Percentiles rank a stretch among this genome's conserved stretches.
phyloP scores from a whole-genome alignment of 2,113 vertebrate genomes.

The Lutjanus erythropterus region DNA sequence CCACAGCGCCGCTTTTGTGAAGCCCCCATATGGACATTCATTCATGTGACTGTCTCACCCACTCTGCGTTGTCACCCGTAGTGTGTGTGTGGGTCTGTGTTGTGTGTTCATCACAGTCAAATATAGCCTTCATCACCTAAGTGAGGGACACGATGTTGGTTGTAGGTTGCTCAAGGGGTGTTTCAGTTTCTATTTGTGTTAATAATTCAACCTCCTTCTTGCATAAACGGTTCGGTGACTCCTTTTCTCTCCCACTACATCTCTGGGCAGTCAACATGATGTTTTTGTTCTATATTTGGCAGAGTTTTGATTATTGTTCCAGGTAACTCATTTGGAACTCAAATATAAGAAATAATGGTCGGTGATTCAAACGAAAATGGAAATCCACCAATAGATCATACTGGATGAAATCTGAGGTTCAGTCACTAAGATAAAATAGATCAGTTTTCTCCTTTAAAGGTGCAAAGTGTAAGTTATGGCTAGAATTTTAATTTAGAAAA shows the following conservation, averaged over 20 bases:
- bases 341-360: slow-evolving; percentile 18
- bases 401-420: slow-evolving; percentile 1
- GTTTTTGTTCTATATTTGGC: slow-evolving; percentile 36
- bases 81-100: slow-evolving; percentile 2
- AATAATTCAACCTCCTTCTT: slow-evolving; percentile 32
- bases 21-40: not conserved
- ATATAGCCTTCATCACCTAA: slow-evolving; percentile 2
- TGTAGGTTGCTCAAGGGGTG: not conserved
- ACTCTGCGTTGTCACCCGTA: not conserved
- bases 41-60: slow-evolving; percentile 7
- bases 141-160: not conserved
- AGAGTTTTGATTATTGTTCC: slow-evolving; percentile 25
- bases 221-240: slow-evolving; percentile 12
- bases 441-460: too few species aligned
- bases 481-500: too few species aligned
- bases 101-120: not conserved
- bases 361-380: slow-evolving; percentile 2
- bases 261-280: slow-evolving; percentile 26
- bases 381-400: not conserved
- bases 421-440: not conserved
- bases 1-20: not conserved
- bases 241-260: slow-evolving; percentile 35
- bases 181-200: slow-evolving; percentile 37
- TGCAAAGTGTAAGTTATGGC: too few species aligned
- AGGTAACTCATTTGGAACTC: slow-evolving; percentile 18